phyloP scores from a whole-genome alignment of 2,797 vertebrate species.

The Peromyscus nudipes region DNA sequence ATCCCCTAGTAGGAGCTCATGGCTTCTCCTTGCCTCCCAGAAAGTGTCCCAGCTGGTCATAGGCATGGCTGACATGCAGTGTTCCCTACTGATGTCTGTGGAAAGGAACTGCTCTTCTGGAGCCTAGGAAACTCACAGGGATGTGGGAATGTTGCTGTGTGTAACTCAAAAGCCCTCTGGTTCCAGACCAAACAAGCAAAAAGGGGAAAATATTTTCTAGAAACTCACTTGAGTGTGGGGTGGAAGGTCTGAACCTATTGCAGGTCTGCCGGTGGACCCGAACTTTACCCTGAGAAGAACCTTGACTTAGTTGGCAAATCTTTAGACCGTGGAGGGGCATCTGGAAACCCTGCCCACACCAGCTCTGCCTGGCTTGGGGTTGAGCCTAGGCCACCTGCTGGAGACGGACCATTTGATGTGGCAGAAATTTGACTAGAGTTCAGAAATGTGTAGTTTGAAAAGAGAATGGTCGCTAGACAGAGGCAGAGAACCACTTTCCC shows the following conservation, averaged over 20 bases:
- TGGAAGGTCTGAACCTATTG: background rate
- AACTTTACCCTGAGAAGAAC: background rate
- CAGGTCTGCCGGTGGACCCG: background rate
- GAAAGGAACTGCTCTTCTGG: background rate
- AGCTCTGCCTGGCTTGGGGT: background rate
- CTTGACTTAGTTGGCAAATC: background rate
- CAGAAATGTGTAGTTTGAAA: background rate
- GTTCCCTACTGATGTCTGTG: background rate
- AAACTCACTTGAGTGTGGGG: background rate
- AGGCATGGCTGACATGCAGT: accelerated
- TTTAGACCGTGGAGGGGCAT: background rate
- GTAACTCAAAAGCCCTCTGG: background rate
- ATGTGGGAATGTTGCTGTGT: background rate
- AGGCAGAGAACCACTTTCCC: background rate
- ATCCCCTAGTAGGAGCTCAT: background rate
- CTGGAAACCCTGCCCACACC: background rate
- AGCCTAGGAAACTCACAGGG: background rate
- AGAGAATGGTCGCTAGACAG: background rate
- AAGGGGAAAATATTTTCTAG: conserved; percentile 19
- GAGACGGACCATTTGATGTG: background rate
- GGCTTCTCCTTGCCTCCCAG: background rate
- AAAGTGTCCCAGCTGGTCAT: background rate
- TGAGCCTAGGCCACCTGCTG: background rate
- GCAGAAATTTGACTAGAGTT: conserved; percentile 20
- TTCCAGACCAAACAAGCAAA: background rate